These are phyloP conservation scores for Zaprionus tsacasi DNA, from an alignment of 1,140 invertebrate species.

Conservation along the genomic window DNA sequence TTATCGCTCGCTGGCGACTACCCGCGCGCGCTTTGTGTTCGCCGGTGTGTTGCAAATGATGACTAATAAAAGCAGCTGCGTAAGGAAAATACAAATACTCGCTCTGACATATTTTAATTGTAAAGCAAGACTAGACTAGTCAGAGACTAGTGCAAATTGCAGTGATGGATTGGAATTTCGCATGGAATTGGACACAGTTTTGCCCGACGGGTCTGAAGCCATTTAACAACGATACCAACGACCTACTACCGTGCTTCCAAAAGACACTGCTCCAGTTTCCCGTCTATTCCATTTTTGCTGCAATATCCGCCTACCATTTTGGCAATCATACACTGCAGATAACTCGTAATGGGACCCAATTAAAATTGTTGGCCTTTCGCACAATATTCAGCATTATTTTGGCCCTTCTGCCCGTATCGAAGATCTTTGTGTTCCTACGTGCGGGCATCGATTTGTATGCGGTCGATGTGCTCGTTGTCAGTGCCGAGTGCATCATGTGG, in stretches of 20 bases:
- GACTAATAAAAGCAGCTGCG: conserved; percentile 40
- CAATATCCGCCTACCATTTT: conserved; percentile 91
- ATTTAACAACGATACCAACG: conserved; percentile 88
- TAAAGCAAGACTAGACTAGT: neutral
- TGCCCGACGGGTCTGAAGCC: conserved; percentile 88
- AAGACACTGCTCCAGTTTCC: conserved; percentile 90
- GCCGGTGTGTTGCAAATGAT: conserved; percentile 30
- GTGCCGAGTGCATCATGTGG: conserved; percentile 90
- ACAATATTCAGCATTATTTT: conserved; percentile 87
- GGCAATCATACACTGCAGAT: conserved; percentile 87
- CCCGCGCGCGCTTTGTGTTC: conserved; percentile 13
- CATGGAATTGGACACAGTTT: conserved; percentile 90
- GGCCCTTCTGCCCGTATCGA: conserved; percentile 87
- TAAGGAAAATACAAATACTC: conserved; percentile 33
- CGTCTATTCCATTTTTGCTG: conserved; percentile 88
- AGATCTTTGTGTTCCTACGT: conserved; percentile 87
- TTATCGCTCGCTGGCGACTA: conserved; percentile 31
- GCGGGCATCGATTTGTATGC: conserved; percentile 85
- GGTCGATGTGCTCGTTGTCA: conserved; percentile 89
- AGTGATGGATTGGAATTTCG: conserved; percentile 60
- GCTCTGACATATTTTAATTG: conserved; percentile 1
- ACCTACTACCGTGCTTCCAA: conserved; percentile 93
- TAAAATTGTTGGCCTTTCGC: conserved; percentile 87
- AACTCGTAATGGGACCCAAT: conserved; percentile 86
- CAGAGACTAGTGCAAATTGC: conserved; percentile 19